Base-by-base conservation (phyloP, 1,140 invertebrate species). In the Thrips palmi region DNA sequence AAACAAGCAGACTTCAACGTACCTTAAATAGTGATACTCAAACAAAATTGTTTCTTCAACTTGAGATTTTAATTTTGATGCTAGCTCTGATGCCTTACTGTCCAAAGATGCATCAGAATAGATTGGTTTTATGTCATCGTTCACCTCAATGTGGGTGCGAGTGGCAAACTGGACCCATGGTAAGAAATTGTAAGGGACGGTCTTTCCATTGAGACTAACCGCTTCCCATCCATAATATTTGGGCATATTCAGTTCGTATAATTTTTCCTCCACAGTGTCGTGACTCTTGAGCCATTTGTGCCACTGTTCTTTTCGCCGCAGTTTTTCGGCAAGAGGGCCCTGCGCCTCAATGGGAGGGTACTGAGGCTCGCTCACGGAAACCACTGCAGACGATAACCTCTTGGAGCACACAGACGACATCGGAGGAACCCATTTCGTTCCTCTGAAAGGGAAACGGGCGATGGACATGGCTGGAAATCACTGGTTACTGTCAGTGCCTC, bases 261-360 rank as follows among this genome's bases (percentile, higher is more conserved):
- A 60, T 53, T 88, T 88, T 57, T 85, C 78, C 56, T 87, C 83
- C 0, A 83, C 65, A 1, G 77, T 81, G 31, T 70, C 60, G 24
- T 79, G 44, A 5, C 58, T 50, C 47, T 68, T 65, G 17, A 85
- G 67, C 46, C n/a, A n/a, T n/a, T n/a, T n/a, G n/a, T n/a, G n/a
- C n/a, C n/a, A n/a, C n/a, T n/a, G n/a, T n/a, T n/a, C n/a, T n/a
- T n/a, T n/a, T n/a, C n/a, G n/a, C n/a, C n/a, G n/a, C n/a, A n/a
- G n/a, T n/a, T n/a, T n/a, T n/a, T n/a, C n/a, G n/a, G n/a, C n/a
- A n/a, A n/a, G n/a, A n/a, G n/a, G n/a, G n/a, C n/a, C n/a, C n/a
- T n/a, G n/a, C n/a, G n/a, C n/a, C n/a, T n/a, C n/a, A n/a, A n/a
- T n/a, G n/a, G n/a, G n/a, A n/a, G n/a, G n/a, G n/a, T n/a, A n/a